These are phyloP conservation scores for Dicrurus megarhynchus DNA, from an alignment of 2,113 vertebrate genomes.

Conservation along the genomic window DNA sequence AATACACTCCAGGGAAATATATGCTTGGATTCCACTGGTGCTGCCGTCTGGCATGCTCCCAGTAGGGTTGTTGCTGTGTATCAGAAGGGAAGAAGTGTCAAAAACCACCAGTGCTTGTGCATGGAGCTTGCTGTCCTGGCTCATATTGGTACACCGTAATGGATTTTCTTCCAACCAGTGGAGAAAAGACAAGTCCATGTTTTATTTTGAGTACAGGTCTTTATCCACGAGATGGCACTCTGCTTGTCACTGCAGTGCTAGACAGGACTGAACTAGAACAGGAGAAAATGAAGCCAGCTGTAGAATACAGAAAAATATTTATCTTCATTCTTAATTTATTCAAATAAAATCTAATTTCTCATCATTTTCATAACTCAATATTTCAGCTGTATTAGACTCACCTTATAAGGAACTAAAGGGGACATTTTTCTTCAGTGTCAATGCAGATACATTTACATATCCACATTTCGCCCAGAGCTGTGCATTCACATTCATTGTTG, in stretches of 20 bases:
- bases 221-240: slow-evolving; percentile 74
- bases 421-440: neutral
- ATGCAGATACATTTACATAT: neutral
- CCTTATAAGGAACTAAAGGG: neutral
- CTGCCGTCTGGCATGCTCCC: neutral
- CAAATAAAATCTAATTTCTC: neutral
- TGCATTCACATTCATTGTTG: neutral
- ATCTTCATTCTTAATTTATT: neutral
- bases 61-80: neutral
- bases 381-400: neutral
- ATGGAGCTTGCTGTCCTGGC: neutral
- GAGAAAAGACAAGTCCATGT: neutral
- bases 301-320: neutral
- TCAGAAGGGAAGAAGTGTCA: neutral
- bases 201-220: neutral
- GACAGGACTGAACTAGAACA: neutral
- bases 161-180: neutral
- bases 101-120: neutral
- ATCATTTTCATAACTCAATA: neutral
- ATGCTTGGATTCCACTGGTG: neutral
- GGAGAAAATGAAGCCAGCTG: neutral
- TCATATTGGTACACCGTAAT: neutral
- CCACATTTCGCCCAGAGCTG: neutral
- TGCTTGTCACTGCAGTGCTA: slow-evolving; percentile 9
- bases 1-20: neutral